These are phyloP conservation scores for Pseudococcus jackbeardsleyi DNA, from an alignment of 2,888 invertebrate genomes.

Conservation along the genomic window DNA sequence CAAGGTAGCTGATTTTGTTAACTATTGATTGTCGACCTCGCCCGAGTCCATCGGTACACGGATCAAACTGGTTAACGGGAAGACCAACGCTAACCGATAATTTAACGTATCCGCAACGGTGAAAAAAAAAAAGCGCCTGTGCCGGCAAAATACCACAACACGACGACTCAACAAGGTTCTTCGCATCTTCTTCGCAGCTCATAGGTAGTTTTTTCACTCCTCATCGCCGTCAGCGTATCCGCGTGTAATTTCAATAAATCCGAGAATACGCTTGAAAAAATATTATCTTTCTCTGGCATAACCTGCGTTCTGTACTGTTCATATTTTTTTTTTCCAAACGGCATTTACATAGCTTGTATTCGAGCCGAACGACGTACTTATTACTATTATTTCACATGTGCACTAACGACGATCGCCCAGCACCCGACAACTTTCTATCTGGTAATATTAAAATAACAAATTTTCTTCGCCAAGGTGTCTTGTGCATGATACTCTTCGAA, in stretches of 20 bases:
- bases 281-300: background rate
- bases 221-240: background rate
- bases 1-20: slow-evolving; percentile 16
- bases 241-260: slow-evolving; percentile 42
- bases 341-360: background rate
- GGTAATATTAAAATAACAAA: slow-evolving; percentile 43
- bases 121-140: background rate
- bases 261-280: slow-evolving; percentile 19
- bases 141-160: background rate
- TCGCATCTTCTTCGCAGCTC: background rate
- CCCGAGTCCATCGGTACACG: slow-evolving; percentile 29
- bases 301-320: background rate
- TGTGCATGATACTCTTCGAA: background rate
- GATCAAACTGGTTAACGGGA: slow-evolving; percentile 44
- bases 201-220: background rate
- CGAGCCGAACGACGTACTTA: background rate
- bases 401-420: background rate
- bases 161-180: slow-evolving; percentile 1
- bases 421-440: slow-evolving; percentile 38
- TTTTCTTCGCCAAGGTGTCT: slow-evolving; percentile 28
- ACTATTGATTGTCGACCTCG: slow-evolving; percentile 25
- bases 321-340: background rate
- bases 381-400: slow-evolving; percentile 22
- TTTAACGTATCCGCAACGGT: slow-evolving; percentile 42
- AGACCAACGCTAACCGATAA: slow-evolving; percentile 34